phyloP scores from a whole-genome alignment of 2,113 vertebrate species.

The Erinaceus europaeus region DNA sequence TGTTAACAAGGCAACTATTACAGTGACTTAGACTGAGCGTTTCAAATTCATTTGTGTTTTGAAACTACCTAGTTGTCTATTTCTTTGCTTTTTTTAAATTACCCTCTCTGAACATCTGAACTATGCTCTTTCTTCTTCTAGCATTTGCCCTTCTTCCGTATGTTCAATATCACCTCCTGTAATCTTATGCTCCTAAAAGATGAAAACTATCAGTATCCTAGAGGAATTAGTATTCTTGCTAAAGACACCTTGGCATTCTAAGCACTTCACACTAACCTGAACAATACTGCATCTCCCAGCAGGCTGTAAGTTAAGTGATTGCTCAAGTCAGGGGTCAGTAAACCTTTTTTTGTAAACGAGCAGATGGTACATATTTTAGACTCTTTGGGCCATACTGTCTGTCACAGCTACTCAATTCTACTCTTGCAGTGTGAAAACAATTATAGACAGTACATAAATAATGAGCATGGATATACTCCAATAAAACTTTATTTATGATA shows the following conservation, averaged over 20 bases:
- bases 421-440: background rate
- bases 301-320: background rate
- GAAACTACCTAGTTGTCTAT: background rate
- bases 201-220: background rate
- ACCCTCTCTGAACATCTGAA: background rate
- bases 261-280: background rate
- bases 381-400: background rate
- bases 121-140: background rate
- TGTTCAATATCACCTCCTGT: background rate
- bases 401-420: background rate
- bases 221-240: background rate
- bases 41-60: conserved; percentile 35
- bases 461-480: background rate
- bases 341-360: background rate
- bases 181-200: background rate
- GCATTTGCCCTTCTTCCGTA: too few relatives aligned
- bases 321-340: background rate
- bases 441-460: conserved; percentile 34
- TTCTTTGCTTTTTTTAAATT: background rate
- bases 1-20: conserved; percentile 43
- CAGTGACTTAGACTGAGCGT: background rate
- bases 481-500: conserved; percentile 48
- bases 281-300: background rate
- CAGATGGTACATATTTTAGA: conserved; percentile 42
- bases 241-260: background rate